Conservation (phyloP, 2,888 invertebrate genomes). For the Pycnomerus fuliginosus region DNA sequence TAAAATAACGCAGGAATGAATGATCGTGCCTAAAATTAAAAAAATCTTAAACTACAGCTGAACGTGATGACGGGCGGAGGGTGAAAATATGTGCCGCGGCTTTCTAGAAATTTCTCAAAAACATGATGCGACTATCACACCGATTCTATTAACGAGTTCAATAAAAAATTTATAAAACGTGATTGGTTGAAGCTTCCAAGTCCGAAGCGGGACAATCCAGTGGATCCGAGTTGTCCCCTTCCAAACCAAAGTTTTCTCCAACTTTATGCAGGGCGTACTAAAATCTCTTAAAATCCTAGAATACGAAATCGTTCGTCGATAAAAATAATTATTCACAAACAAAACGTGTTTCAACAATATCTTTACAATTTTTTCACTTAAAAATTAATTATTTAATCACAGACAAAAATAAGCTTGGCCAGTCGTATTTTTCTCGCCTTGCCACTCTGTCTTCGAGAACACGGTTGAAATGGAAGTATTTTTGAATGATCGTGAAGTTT, state of each 20-base stretch:
- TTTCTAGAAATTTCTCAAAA: too few relatives aligned
- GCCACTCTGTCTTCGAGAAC: constrained; percentile 6
- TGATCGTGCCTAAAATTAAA: constrained; percentile 18
- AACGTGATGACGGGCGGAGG: too few relatives aligned
- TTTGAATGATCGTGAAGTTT: background rate
- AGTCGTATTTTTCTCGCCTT: constrained; percentile 31
- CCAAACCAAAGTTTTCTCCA: too few relatives aligned
- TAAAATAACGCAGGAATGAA: background rate
- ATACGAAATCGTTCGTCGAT: constrained; percentile 19
- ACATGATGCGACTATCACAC: too few relatives aligned
- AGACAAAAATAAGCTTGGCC: constrained; percentile 50
- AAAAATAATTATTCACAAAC: constrained; percentile 25
- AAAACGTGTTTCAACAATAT: constrained; percentile 32
- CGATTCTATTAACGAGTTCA: too few relatives aligned
- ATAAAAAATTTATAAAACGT: too few relatives aligned
- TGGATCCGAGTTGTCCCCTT: too few relatives aligned
- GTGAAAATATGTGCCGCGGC: too few relatives aligned
- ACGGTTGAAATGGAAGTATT: constrained; percentile 2
- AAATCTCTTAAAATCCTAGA: constrained; percentile 16
- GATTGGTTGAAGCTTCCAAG: too few relatives aligned
- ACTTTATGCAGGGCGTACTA: constrained; percentile 21
- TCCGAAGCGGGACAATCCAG: too few relatives aligned
- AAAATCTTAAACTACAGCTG: too few relatives aligned
- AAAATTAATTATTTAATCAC: constrained; percentile 51
- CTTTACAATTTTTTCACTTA: constrained; percentile 29